Conservation (phyloP, 2,113 vertebrate species). For the Lepisosteus osseus region DNA sequence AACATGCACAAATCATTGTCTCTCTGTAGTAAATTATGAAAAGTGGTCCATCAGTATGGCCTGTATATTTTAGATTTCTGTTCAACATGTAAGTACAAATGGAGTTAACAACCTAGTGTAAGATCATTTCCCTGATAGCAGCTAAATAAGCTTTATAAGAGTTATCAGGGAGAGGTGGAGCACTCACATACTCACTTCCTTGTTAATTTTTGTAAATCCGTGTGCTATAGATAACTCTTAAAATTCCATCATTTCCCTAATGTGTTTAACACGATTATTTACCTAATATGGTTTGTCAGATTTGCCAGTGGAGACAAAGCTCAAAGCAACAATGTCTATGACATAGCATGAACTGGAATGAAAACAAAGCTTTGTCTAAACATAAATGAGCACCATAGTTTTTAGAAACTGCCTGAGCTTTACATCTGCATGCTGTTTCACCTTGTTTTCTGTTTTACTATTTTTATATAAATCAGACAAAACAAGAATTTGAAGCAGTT, state of each 20-base stretch:
- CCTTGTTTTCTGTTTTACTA: background rate
- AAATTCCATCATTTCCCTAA: constrained; percentile 33
- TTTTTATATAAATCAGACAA: background rate
- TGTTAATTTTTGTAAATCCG: constrained; percentile 38
- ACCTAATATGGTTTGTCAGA: constrained; percentile 52
- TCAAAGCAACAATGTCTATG: constrained; percentile 32
- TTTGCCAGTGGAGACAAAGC: constrained; percentile 41
- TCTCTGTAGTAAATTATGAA: too few relatives aligned
- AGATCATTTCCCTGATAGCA: background rate
- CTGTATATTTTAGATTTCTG: too few relatives aligned
- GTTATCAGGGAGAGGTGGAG: constrained; percentile 3
- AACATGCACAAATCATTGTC: too few relatives aligned
- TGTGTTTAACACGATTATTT: constrained; percentile 43
- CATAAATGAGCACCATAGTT: constrained; percentile 18
- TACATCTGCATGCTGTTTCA: background rate
- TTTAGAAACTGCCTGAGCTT: background rate
- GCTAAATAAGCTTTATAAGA: background rate
- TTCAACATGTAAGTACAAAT: background rate
- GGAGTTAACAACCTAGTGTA: background rate
- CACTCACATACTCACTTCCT: constrained; percentile 37
- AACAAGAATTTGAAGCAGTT: too few relatives aligned
- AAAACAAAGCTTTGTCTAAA: constrained; percentile 37
- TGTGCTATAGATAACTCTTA: constrained; percentile 43
- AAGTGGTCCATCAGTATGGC: too few relatives aligned
- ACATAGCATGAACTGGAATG: constrained; percentile 15